phyloP scores from a whole-genome alignment of 2,113 vertebrate species.

The Nannospalax galili region DNA sequence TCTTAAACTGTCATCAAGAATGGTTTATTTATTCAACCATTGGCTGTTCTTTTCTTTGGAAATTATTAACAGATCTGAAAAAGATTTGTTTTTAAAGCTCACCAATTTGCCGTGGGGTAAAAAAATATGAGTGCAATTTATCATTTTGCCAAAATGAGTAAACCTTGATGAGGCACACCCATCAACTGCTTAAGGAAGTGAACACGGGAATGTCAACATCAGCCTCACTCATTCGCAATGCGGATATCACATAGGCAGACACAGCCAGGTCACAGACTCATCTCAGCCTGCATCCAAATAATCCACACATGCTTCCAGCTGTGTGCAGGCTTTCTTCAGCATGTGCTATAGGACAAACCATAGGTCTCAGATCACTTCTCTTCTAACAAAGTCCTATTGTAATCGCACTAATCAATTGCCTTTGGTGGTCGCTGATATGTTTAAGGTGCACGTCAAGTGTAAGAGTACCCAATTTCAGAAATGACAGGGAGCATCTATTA shows the following conservation, averaged over 20 bases:
- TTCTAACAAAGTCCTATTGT: neutral
- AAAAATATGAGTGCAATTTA: conserved; percentile 67
- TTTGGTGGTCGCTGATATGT: neutral
- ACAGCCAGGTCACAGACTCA: neutral
- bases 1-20: conserved; percentile 68
- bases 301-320: neutral
- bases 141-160: conserved; percentile 74
- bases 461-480: neutral
- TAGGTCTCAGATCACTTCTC: neutral
- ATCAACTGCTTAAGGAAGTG: conserved; percentile 22
- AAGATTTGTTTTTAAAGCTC: conserved; percentile 40
- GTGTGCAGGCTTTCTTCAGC: neutral
- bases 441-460: neutral
- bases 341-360: neutral
- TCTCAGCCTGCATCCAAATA: neutral
- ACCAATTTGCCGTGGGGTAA: conserved; percentile 64
- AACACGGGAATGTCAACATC: neutral
- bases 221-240: neutral
- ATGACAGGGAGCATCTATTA: neutral
- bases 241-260: neutral
- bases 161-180: conserved; percentile 57
- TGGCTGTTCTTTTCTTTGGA: conserved; percentile 71
- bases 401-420: neutral
- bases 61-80: conserved; percentile 78
- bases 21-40: conserved; percentile 75